Evolutionary conservation across 2,797 vertebrate genomes (phyloP), one percentile per base, ranked within the genome.

Genomic region (Macroramphosus scolopax): DNA sequence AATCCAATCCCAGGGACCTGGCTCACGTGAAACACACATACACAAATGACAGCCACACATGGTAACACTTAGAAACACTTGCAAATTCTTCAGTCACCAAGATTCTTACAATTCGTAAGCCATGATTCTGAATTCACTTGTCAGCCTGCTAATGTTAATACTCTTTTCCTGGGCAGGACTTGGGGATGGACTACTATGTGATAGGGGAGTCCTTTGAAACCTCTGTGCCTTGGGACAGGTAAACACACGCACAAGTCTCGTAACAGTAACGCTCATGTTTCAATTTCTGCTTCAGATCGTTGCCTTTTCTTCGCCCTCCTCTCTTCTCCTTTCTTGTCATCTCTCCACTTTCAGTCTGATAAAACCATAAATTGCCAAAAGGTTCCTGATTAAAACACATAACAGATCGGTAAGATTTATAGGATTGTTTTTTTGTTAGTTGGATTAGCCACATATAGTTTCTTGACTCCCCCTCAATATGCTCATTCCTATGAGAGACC

Each of bases 221-320:
- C 22, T 99, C 97, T 64, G 92, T 95, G 91, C 96, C 97, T 76
- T 99, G 97, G 97, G 97, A 99, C 89, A 96, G 97, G 97, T 99
- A 92, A 92, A 78, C 30, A 10, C 5, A 35, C 15, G 29, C 6
- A 3, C 31, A 14, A 13, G 6, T 14, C 20, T 14, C 6, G 30
- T 11, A 31, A 22, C n/a, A n/a, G n/a, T n/a, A n/a, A n/a, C n/a
- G 20, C 20, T 6, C 20, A n/a, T n/a, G n/a, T n/a, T 6, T 22
- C 20, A 3, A 22, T 22, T 31, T 14, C 12, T 13, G 30, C 5
- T 13, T 7, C 9, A 8, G 8, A n/a, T n/a, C n/a, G n/a, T n/a
- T n/a, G n/a, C n/a, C n/a, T n/a, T n/a, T n/a, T n/a, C n/a, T n/a
- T n/a, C n/a, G n/a, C n/a, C n/a, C n/a, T n/a, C n/a, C n/a, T 34